Conservation (phyloP, 2,888 invertebrate species). For the Athrips mouffetella region DNA sequence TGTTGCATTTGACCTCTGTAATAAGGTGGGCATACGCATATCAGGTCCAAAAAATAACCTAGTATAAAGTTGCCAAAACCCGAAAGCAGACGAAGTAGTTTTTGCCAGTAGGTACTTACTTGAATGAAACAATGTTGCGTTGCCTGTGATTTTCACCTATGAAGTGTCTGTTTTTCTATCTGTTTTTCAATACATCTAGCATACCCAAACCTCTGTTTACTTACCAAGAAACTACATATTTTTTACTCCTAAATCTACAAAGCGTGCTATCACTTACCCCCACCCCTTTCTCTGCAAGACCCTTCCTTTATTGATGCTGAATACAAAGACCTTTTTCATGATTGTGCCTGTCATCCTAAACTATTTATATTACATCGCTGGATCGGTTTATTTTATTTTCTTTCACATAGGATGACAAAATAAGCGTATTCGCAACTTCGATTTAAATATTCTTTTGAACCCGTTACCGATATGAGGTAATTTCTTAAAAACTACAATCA, state of each 20-base stretch:
- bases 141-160: not conserved
- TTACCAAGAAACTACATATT: conserved; percentile 6
- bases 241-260: conserved; percentile 10
- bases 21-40: too few relatives aligned
- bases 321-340: conserved; percentile 19
- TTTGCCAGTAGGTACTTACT: too few relatives aligned
- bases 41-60: too few relatives aligned
- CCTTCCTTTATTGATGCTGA: conserved; percentile 22
- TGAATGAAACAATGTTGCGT: too few relatives aligned
- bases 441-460: not conserved
- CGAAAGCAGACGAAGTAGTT: too few relatives aligned
- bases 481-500: too few relatives aligned
- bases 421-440: not conserved
- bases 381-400: conserved; percentile 3
- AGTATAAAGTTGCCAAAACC: too few relatives aligned
- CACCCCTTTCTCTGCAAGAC: conserved; percentile 11
- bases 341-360: conserved; percentile 15
- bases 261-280: conserved; percentile 13
- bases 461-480: too few relatives aligned
- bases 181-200: too few relatives aligned
- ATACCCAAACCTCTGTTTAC: not conserved
- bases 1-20: too few relatives aligned
- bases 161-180: too few relatives aligned
- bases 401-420: not conserved
- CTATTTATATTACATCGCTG: conserved; percentile 10